A percentile compares a stretch with the other conserved stretches of the same genome.
Conservation (phyloP, 2,113 vertebrate species). For the Taxidea taxus region DNA sequence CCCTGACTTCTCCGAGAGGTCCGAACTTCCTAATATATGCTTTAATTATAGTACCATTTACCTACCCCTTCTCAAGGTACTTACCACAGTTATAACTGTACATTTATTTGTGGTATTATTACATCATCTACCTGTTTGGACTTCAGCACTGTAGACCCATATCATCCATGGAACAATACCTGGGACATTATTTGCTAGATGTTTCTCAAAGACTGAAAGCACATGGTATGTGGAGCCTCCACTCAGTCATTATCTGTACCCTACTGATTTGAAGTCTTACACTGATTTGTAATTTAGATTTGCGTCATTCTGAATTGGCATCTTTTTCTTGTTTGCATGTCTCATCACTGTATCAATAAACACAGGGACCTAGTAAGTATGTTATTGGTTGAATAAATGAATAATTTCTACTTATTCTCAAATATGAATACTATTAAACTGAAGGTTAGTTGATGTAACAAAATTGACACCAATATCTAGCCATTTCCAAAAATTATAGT, state of each 20-base stretch:
- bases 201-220: not conserved
- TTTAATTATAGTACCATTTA: not conserved
- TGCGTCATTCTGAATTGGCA: not conserved
- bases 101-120: not conserved
- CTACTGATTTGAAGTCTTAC: not conserved
- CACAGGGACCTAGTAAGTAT: not conserved
- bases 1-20: not conserved
- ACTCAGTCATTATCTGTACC: not conserved
- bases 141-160: not conserved
- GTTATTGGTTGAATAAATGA: not conserved
- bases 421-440: not conserved
- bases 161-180: not conserved
- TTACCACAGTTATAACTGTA: not conserved
- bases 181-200: not conserved
- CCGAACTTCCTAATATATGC: not conserved
- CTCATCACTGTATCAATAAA: not conserved
- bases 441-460: not conserved
- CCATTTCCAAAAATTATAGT: not conserved
- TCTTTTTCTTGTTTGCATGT: not conserved
- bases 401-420: not conserved
- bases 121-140: not conserved
- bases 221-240: not conserved
- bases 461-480: not conserved
- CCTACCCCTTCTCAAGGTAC: not conserved
- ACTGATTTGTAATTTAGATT: not conserved